Conservation (phyloP, 2,888 invertebrate genomes). For the Lamproptera curius region DNA sequence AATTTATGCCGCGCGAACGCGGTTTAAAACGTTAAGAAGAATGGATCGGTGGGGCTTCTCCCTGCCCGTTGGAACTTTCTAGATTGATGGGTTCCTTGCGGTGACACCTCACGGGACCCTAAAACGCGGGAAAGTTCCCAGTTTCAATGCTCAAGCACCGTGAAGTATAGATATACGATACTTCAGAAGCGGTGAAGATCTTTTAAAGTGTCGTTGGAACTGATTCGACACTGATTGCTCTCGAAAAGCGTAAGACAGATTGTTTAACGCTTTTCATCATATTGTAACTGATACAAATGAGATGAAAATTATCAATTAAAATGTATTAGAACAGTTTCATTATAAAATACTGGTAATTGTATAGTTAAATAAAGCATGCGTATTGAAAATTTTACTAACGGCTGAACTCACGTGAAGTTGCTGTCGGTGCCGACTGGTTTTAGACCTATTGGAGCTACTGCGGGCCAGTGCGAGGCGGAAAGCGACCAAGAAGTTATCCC, state of each 20-base stretch:
- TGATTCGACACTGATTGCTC: constrained; percentile 30
- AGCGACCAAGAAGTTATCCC: too few relatives aligned
- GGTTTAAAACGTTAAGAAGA: constrained; percentile 21
- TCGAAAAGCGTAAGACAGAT: constrained; percentile 3
- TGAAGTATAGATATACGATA: constrained; percentile 32
- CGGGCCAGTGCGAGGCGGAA: too few relatives aligned
- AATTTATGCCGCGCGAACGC: constrained; percentile 21
- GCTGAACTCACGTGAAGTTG: too few relatives aligned
- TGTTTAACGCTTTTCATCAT: neutral
- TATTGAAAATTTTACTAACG: neutral
- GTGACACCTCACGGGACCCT: constrained; percentile 37
- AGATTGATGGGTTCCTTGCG: constrained; percentile 56
- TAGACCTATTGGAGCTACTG: too few relatives aligned
- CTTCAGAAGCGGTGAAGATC: constrained; percentile 35
- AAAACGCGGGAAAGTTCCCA: constrained; percentile 37
- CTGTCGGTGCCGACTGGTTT: too few relatives aligned
- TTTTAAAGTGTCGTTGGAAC: constrained; percentile 23
- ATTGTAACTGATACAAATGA: neutral
- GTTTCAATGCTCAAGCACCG: constrained; percentile 39
- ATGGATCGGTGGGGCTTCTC: constrained; percentile 27
- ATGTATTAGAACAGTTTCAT: neutral
- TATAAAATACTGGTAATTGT: neutral
- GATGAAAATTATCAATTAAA: neutral
- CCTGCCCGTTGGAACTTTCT: constrained; percentile 30
- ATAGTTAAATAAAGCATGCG: neutral